Conservation (phyloP, 2,113 vertebrate genomes). For the Actenoides lindsayi region DNA sequence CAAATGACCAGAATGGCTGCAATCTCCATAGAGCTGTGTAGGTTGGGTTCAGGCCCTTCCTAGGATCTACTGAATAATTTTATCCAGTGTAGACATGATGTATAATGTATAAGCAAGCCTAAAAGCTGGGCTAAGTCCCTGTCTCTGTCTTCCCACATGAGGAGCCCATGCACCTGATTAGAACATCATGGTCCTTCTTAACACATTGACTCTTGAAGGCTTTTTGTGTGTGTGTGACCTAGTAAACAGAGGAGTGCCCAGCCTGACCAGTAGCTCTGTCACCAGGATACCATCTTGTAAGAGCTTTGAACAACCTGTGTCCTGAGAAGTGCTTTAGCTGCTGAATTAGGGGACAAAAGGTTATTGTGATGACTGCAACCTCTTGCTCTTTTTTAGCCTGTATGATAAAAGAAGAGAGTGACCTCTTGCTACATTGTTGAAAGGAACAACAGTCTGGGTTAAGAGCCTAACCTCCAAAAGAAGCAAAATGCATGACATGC, state of each 20-base stretch:
- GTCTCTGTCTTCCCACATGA: neutral
- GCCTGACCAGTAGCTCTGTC: neutral
- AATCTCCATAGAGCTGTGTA: neutral
- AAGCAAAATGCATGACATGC: neutral
- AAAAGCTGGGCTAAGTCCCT: neutral
- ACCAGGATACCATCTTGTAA: neutral
- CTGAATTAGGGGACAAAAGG: constrained; percentile 31
- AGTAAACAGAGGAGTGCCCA: neutral
- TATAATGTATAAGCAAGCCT: neutral
- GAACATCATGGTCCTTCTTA: neutral
- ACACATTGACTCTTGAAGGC: neutral
- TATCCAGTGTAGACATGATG: neutral
- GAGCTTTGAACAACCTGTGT: neutral
- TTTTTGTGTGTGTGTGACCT: constrained; percentile 2
- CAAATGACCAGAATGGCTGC: neutral
- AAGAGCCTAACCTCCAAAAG: constrained; percentile 40
- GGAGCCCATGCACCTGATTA: constrained; percentile 3
- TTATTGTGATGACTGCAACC: neutral
- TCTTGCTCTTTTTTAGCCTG: constrained; percentile 16
- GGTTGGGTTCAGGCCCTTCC: neutral
- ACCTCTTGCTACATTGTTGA: constrained; percentile 30
- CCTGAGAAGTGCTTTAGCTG: neutral
- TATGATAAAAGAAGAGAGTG: constrained; percentile 13
- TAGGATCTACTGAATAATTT: neutral
- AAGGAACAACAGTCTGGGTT: constrained; percentile 49